Evolutionary conservation across 2,797 vertebrate species (phyloP).

Genomic region (Benthosema pterotum): DNA sequence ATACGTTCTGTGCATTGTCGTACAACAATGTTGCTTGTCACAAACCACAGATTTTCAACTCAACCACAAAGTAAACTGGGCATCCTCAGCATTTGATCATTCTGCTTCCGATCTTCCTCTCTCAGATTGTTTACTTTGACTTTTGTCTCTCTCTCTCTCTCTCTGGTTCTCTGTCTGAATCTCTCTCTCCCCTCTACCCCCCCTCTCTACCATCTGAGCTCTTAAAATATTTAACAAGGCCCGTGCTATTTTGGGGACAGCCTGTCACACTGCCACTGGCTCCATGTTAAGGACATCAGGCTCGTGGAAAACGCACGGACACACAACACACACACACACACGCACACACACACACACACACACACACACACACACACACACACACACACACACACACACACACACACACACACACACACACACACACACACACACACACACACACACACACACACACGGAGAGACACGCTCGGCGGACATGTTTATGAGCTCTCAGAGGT

Average conservation of each 20-base stretch:
- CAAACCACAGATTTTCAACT: no score
- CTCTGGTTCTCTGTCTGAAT: slow-evolving; percentile 12
- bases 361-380: no score
- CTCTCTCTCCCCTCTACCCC: background rate
- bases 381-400: background rate
- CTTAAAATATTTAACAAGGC: slow-evolving; percentile 77
- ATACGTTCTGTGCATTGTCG: no score
- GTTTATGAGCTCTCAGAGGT: background rate
- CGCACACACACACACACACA: no score
- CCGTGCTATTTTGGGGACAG: slow-evolving; percentile 66
- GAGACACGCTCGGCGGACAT: background rate
- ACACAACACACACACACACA: no score
- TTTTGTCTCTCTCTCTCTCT: background rate
- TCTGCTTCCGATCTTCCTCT: slow-evolving; percentile 10
- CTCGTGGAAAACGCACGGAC: background rate
- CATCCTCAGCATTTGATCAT: no score
- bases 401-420: background rate
- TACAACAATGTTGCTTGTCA: no score
- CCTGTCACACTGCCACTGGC: slow-evolving; percentile 30
- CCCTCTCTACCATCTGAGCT: slow-evolving; percentile 43
- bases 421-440: no score
- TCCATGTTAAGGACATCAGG: slow-evolving; percentile 23
- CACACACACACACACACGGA: no score
- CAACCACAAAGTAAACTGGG: no score
- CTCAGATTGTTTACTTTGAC: background rate